Base-by-base conservation (phyloP, 2,888 invertebrate species). In the Taphrorychus bicolor region DNA sequence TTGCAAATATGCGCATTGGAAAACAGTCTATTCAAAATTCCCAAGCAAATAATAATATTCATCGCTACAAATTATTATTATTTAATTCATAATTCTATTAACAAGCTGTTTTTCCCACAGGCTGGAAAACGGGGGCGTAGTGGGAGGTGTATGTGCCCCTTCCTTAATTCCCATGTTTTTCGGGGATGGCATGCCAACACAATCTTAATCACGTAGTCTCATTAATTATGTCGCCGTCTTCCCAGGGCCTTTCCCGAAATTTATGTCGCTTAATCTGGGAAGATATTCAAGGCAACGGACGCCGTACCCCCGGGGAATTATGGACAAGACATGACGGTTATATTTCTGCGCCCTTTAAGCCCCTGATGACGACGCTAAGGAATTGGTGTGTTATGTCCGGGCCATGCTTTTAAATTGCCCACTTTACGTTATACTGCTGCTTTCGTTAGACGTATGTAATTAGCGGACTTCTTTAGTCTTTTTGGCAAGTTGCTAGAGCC, bases 191-290 rank as follows among this genome's bases (percentile, higher is more conserved):
- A 59, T 63, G 63, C 73, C 73, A 74, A 77, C 76, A 75, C 76
- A 80, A 81, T 80, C 80, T 80, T 81, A 81, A 81, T 80, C 80
- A 80, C 80, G 81, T 81, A 79, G 76, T 73, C 77, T 76, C 80
- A 77, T 81, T 80, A 80, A 80, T 80, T 81, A 81, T 77, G 79
- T 78, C 76, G 72, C 73, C 79, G 77, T 78, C 79, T 70, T 71
- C 64, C n/a, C 61, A 58, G 59, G 59, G 65, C 58, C 68, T 63
- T 59, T 63, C 59, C 54, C 64, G 59, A 76, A 79, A 80, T 80
- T 80, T 80, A 79, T 79, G 78, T 77, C 75, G 78, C 79, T 79
- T 80, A 79, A 80, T 80, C 79, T 77, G 76, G 72, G 42, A 76
- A 77, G 78, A 77, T 77, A 77, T 68, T 68, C 68, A 67, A 51